These are phyloP conservation scores for Ochlodes sylvanus DNA, from an alignment of 2,888 invertebrate genomes.

Conservation along the genomic window DNA sequence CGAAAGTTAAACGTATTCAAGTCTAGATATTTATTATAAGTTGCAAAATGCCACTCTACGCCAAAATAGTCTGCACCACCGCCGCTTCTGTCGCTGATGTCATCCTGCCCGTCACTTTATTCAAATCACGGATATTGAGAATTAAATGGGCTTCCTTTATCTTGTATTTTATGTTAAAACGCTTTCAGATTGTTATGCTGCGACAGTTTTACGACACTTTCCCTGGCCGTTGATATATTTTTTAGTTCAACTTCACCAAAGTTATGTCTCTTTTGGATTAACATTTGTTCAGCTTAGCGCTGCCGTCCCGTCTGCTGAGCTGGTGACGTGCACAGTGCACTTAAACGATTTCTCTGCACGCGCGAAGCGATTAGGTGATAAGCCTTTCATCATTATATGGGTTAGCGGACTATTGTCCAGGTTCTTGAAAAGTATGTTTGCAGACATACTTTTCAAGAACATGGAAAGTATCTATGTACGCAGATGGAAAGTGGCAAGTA, in stretches of 20 bases:
- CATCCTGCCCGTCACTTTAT: constrained; percentile 51
- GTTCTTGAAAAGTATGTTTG: too few species aligned
- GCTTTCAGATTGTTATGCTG: constrained; percentile 32
- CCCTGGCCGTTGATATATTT: constrained; percentile 51
- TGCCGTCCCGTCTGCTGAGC: constrained; percentile 53
- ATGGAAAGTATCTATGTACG: not conserved
- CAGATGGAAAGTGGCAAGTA: too few species aligned
- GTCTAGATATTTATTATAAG: constrained; percentile 6
- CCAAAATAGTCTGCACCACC: constrained; percentile 44
- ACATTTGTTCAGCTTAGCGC: constrained; percentile 49
- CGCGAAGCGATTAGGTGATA: constrained; percentile 56
- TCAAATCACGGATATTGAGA: constrained; percentile 41
- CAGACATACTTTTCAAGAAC: too few species aligned
- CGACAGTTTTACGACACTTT: constrained; percentile 41
- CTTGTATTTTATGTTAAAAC: constrained; percentile 35
- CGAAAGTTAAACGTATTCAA: constrained; percentile 4
- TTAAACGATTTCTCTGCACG: constrained; percentile 63
- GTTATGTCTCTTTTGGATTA: constrained; percentile 52
- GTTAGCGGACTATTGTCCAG: constrained; percentile 13
- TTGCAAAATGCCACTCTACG: constrained; percentile 43
- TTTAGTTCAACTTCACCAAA: constrained; percentile 48
- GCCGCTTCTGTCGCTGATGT: constrained; percentile 51
- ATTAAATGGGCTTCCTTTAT: constrained; percentile 42
- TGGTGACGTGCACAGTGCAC: constrained; percentile 51
- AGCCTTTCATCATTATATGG: constrained; percentile 43